phyloP scores from a whole-genome alignment of 1,140 invertebrate genomes.

The Drosophila grimshawi region DNA sequence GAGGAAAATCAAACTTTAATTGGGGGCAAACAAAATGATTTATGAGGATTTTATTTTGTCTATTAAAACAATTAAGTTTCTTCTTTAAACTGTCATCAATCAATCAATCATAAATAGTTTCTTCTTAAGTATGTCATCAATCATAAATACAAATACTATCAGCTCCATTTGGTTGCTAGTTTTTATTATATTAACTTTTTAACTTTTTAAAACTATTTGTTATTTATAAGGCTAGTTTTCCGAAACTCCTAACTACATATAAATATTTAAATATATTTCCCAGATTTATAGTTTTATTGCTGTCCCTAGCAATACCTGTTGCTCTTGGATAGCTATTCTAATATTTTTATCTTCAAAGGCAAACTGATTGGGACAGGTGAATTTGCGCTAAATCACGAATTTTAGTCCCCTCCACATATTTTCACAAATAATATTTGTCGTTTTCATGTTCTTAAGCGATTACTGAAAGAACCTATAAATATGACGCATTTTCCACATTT shows the following conservation, averaged over 20 bases:
- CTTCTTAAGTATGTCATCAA: too few relatives aligned
- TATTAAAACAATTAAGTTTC: too few relatives aligned
- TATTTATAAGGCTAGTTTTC: not conserved
- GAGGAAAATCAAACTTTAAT: too few relatives aligned
- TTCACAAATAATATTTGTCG: conserved; percentile 15
- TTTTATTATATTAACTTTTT: too few relatives aligned
- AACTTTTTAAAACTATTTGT: too few relatives aligned
- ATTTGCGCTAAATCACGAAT: conserved; percentile 31
- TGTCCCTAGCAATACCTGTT: not conserved
- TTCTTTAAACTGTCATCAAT: too few relatives aligned
- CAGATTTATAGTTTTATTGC: conserved; percentile 1
- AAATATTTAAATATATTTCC: not conserved
- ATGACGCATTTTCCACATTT: conserved; percentile 36
- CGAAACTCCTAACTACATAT: not conserved
- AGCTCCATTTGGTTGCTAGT: too few relatives aligned
- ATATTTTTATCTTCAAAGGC: conserved; percentile 3
- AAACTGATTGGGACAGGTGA: conserved; percentile 73
- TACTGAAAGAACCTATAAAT: conserved; percentile 34
- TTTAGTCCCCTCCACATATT: conserved; percentile 26
- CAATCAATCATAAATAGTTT: too few relatives aligned
- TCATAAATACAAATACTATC: too few relatives aligned
- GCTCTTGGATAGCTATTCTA: not conserved
- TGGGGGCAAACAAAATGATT: too few relatives aligned
- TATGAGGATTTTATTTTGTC: too few relatives aligned
- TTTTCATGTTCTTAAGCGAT: conserved; percentile 39